phyloP scores from a whole-genome alignment of 2,888 invertebrate species.

The Cylindroiulus punctatus region DNA sequence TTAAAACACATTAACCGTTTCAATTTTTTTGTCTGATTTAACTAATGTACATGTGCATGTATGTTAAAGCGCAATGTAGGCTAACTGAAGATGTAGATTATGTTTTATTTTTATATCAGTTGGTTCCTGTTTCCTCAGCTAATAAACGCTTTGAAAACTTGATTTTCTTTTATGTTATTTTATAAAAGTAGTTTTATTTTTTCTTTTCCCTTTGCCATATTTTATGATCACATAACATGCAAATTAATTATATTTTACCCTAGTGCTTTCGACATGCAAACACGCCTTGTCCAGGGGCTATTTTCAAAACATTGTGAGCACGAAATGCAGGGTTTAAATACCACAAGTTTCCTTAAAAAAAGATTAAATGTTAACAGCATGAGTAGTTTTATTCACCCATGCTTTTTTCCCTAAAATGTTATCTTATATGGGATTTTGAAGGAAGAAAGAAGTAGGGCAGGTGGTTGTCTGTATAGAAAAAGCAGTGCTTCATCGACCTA shows the following conservation, averaged over 20 bases:
- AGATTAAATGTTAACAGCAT: conserved; percentile 24
- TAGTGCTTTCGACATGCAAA: neutral
- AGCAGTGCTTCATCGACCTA: neutral
- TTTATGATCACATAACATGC: neutral
- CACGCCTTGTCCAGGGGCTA: neutral
- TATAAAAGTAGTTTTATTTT: neutral
- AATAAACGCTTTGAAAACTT: neutral
- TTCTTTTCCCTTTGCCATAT: neutral
- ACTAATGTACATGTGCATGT: too few species aligned
- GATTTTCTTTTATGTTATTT: neutral
- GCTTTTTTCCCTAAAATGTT: neutral
- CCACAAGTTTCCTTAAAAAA: conserved; percentile 23
- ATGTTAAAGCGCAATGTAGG: too few species aligned
- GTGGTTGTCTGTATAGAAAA: neutral
- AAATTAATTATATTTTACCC: neutral
- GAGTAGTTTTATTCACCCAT: conserved; percentile 29
- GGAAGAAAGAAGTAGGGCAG: neutral
- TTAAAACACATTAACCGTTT: too few species aligned
- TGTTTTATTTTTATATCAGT: neutral
- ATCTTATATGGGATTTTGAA: conserved; percentile 10
- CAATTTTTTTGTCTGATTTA: too few species aligned
- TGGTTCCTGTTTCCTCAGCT: neutral
- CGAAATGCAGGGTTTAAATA: neutral
- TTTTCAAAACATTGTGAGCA: neutral
- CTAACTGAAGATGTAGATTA: neutral